Conservation (phyloP, 2,888 invertebrate genomes). For the Pyrrhosoma nymphula region DNA sequence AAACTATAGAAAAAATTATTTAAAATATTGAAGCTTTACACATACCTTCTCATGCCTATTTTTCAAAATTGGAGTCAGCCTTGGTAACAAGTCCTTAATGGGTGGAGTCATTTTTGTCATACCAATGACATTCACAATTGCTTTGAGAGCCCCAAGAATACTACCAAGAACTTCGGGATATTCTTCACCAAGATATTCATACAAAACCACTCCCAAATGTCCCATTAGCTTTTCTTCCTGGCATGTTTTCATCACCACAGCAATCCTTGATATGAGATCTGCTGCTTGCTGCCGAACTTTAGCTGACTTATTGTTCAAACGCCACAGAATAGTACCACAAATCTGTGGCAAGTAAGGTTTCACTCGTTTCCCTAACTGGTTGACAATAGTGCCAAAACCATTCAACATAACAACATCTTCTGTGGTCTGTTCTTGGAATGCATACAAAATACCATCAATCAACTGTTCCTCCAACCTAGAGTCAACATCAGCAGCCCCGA, state of each 20-base stretch:
- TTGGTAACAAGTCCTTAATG: constrained; percentile 97
- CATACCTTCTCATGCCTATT: constrained; percentile 88
- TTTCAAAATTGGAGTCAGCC: constrained; percentile 98
- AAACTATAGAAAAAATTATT: not conserved
- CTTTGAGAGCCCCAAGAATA: constrained; percentile 98
- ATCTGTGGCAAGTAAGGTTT: constrained; percentile 99
- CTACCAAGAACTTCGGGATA: constrained; percentile 99
- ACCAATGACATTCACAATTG: constrained; percentile 99
- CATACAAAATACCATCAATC: constrained; percentile 99
- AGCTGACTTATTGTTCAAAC: constrained; percentile 99
- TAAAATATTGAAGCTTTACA: not conserved
- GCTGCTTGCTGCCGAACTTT: constrained; percentile 99
- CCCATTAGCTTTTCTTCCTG: constrained; percentile 89
- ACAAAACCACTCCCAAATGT: constrained; percentile 98
- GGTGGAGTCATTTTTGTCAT: constrained; percentile 99
- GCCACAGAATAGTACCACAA: constrained; percentile 99
- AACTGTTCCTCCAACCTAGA: constrained; percentile 98
- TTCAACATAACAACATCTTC: constrained; percentile 99
- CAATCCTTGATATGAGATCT: constrained; percentile 98
- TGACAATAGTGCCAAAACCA: constrained; percentile 99
- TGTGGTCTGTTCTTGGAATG: constrained; percentile 99
- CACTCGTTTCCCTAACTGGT: constrained; percentile 97
- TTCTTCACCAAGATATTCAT: constrained; percentile 99
- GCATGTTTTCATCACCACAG: constrained; percentile 99
- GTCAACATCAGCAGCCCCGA: constrained; percentile 99